Percentiles rank a stretch among this genome's conserved stretches.
Conservation (phyloP, 1,140 invertebrate genomes). For the Caligus rogercresseyi region DNA sequence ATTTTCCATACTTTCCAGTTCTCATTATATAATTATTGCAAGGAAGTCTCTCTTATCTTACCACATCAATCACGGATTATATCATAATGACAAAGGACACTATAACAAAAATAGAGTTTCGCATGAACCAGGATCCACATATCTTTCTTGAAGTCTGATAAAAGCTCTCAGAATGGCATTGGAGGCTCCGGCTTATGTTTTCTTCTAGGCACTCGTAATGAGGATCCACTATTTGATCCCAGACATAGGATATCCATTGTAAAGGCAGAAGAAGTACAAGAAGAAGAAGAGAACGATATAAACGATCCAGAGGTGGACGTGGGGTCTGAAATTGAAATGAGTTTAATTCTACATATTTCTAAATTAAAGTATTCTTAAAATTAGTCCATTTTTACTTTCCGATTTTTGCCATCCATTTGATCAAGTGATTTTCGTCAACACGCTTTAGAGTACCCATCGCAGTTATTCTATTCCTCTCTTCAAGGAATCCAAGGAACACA, state of each 20-base stretch:
- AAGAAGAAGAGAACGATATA: constrained; percentile 32
- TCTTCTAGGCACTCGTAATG: constrained; percentile 27
- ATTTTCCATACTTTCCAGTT: no score
- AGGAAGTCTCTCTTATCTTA: no score
- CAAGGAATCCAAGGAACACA: no score
- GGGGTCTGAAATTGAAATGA: constrained; percentile 34
- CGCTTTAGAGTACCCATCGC: no score
- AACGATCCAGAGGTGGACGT: constrained; percentile 34
- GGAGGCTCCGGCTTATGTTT: constrained; percentile 31
- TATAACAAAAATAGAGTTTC: constrained; percentile 42
- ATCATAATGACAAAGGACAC: constrained; percentile 37
- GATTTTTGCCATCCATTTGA: no score
- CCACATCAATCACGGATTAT: constrained; percentile 44
- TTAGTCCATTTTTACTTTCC: no score
- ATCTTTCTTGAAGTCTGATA: constrained; percentile 33
- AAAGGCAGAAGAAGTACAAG: constrained; percentile 38
- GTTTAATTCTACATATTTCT: no score
- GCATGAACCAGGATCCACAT: constrained; percentile 40
- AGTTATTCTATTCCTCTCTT: no score
- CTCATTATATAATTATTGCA: no score
- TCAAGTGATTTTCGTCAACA: no score
- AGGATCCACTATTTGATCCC: constrained; percentile 31
- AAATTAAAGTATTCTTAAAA: no score
- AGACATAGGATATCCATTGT: constrained; percentile 44
- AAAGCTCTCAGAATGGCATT: no score